A percentile compares a stretch with the other conserved stretches of the same genome.
phyloP scores from a whole-genome alignment of 2,797 vertebrate species.

The Propithecus perrieri region DNA sequence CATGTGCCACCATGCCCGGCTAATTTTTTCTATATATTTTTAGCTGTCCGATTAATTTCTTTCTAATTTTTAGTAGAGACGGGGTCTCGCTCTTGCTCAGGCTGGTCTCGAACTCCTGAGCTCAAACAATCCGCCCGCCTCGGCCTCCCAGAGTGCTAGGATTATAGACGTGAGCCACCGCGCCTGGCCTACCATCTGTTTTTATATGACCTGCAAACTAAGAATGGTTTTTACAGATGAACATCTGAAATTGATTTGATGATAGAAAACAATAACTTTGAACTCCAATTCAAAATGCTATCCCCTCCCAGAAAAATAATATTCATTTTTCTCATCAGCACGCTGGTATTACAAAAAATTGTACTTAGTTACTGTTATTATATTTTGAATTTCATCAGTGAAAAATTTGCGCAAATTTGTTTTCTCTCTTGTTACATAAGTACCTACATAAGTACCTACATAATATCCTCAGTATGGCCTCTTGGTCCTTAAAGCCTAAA shows the following conservation, averaged over 20 bases:
- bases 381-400: slow-evolving; percentile 3
- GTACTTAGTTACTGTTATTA: not conserved
- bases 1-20: too few species aligned
- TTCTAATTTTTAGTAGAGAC: too few species aligned
- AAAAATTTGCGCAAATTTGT: not conserved
- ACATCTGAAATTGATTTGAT: not conserved
- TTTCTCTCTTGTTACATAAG: slow-evolving; percentile 36
- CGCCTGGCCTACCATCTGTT: not conserved
- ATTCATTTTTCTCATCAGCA: not conserved
- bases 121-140: too few species aligned
- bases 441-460: slow-evolving; percentile 38
- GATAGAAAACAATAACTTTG: not conserved
- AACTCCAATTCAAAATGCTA: slow-evolving; percentile 19
- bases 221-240: not conserved
- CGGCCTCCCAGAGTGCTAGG: too few species aligned
- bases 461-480: not conserved
- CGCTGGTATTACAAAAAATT: not conserved
- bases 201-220: not conserved
- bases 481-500: slow-evolving; percentile 45
- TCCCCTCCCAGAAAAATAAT: not conserved
- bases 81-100: too few species aligned
- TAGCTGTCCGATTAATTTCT: too few species aligned
- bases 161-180: too few species aligned
- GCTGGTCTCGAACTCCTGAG: too few species aligned
- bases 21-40: too few species aligned